Evolutionary conservation across 37 sponge, comb jelly and placozoan species (phyloP).

Genomic region (Aphrocallistes beatrix): DNA sequence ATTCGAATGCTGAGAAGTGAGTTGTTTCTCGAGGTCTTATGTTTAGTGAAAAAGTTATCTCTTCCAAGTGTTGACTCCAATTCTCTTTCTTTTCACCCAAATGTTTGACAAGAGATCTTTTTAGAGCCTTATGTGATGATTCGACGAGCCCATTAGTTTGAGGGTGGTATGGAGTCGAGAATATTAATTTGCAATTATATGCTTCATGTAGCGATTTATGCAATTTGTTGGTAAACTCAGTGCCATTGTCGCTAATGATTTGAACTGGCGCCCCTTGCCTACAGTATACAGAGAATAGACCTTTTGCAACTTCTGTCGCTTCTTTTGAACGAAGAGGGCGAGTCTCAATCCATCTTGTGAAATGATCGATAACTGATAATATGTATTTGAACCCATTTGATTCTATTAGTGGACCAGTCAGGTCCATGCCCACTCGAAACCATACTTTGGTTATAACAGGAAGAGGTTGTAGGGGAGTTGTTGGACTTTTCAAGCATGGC

Average conservation of each 20-base stretch:
- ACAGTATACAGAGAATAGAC: neutral
- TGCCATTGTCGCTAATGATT: neutral
- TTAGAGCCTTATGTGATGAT: neutral
- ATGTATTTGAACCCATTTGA: neutral
- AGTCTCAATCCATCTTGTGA: conserved; percentile 12
- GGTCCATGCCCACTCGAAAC: conserved; percentile 12
- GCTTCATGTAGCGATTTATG: neutral
- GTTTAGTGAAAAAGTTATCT: neutral
- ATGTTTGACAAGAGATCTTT: neutral
- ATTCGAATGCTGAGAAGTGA: neutral
- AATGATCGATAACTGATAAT: neutral
- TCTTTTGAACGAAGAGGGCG: neutral
- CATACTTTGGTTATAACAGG: neutral
- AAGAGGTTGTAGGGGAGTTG: neutral
- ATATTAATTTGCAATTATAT: neutral
- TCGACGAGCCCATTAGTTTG: neutral
- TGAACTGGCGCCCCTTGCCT: neutral
- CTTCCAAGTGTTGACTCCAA: neutral
- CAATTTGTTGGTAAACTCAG: neutral
- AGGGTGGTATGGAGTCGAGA: neutral
- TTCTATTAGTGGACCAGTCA: neutral
- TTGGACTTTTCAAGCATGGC: neutral
- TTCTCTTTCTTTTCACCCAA: neutral
- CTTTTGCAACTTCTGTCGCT: neutral
- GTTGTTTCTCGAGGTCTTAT: neutral